Evolutionary conservation across 2,113 vertebrate genomes (phyloP).

Genomic region (Gasterosteus nipponicus): DNA sequence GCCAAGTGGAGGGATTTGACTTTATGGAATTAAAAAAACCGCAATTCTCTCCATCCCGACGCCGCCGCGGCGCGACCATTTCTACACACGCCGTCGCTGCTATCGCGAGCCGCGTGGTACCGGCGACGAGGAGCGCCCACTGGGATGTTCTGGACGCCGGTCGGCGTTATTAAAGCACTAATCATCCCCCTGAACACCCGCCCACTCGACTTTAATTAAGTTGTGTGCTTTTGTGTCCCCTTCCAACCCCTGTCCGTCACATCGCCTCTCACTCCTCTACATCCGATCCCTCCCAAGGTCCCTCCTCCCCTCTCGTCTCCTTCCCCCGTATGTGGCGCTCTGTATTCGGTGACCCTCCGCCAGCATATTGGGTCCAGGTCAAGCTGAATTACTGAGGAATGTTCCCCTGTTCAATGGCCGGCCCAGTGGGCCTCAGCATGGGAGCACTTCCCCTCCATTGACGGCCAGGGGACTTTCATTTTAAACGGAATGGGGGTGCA

Average conservation of each 20-base stretch:
- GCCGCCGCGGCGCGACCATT: constrained; percentile 31
- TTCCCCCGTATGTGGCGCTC: constrained; percentile 47
- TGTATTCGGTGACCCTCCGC: constrained; percentile 56
- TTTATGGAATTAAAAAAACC: constrained; percentile 75
- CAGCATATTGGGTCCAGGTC: constrained; percentile 72
- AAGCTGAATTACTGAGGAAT: constrained; percentile 84
- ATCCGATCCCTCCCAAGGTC: constrained; percentile 48
- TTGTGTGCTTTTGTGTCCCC: constrained; percentile 24
- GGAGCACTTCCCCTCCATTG: constrained; percentile 71
- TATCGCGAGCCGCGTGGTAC: background rate
- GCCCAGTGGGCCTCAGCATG: constrained; percentile 70
- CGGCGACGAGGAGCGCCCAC: background rate
- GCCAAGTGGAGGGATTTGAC: constrained; percentile 73
- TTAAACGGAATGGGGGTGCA: constrained; percentile 11
- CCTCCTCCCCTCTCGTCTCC: constrained; percentile 23
- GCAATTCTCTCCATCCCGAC: constrained; percentile 65
- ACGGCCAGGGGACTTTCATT: constrained; percentile 68
- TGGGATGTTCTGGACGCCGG: constrained; percentile 1
- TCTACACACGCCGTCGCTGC: background rate
- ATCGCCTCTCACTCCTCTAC: constrained; percentile 44
- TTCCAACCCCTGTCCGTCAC: constrained; percentile 26
- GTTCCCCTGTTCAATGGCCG: constrained; percentile 65
- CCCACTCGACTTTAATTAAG: background rate
- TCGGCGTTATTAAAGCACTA: constrained; percentile 7
- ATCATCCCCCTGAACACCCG: constrained; percentile 7